phyloP scores from a whole-genome alignment of 35 echinoderm and acorn worm genomes.

The Amphiura filiformis region DNA sequence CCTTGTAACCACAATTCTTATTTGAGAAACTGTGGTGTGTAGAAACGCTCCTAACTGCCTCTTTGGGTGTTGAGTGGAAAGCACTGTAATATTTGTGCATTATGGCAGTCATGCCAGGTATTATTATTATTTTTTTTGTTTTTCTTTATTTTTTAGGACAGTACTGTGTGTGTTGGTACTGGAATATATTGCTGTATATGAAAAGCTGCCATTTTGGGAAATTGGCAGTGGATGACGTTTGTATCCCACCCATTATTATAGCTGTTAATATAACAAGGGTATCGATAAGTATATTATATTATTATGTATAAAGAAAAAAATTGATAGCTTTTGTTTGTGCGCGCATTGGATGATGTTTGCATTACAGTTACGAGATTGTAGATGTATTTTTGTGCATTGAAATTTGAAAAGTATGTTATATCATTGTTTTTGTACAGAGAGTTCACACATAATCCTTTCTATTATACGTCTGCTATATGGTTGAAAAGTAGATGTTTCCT shows the following conservation, averaged over 20 bases:
- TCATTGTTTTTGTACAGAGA: slow-evolving; percentile 5
- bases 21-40: too few species aligned
- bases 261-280: slow-evolving; percentile 1
- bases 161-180: slow-evolving; percentile 10
- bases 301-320: background rate
- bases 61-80: too few species aligned
- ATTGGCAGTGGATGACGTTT: background rate
- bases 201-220: background rate
- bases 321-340: background rate
- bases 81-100: too few species aligned
- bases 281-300: background rate
- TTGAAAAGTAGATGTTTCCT: background rate
- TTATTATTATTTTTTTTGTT: too few species aligned
- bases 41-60: too few species aligned
- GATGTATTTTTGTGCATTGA: background rate
- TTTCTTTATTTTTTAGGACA: background rate
- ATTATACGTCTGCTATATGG: background rate
- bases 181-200: background rate
- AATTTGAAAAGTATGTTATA: background rate
- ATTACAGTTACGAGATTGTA: too few species aligned
- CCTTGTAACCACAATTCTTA: too few species aligned
- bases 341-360: background rate
- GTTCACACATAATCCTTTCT: background rate
- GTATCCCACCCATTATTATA: slow-evolving; percentile 4
- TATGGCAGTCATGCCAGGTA: too few species aligned